Conservation (phyloP, 2,888 invertebrate species). For the Ditula angustiorana region DNA sequence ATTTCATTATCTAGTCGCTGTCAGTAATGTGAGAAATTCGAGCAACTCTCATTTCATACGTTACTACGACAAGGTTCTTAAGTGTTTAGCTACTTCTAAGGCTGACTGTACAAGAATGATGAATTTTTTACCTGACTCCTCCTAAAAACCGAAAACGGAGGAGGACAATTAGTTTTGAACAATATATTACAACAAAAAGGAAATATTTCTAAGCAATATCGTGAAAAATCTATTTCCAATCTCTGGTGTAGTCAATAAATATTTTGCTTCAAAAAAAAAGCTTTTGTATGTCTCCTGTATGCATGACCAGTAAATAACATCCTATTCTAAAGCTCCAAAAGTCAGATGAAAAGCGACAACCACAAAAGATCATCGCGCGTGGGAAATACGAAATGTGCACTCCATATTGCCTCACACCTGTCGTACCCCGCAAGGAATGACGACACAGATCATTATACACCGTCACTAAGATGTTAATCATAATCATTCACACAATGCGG, state of each 20-base stretch:
- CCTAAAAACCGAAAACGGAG: no score
- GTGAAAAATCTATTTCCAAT: no score
- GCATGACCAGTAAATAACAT: conserved; percentile 15
- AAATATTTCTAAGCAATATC: no score
- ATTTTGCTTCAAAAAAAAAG: conserved; percentile 7
- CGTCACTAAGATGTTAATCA: conserved; percentile 73
- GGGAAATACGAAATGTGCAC: conserved; percentile 72
- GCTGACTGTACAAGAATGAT: no score
- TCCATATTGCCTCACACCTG: conserved; percentile 67
- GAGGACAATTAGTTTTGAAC: no score
- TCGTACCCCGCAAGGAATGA: conserved; percentile 47
- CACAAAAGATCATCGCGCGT: conserved; percentile 59
- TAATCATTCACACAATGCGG: conserved; percentile 55
- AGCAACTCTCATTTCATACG: no score
- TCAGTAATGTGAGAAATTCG: no score
- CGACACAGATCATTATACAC: conserved; percentile 63
- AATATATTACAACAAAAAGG: no score
- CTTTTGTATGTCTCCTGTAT: conserved; percentile 7
- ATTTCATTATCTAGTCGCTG: no score
- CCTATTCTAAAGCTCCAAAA: conserved; percentile 46
- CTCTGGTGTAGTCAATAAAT: not conserved
- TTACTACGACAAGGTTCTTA: no score
- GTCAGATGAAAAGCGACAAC: conserved; percentile 51
- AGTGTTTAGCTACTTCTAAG: no score
- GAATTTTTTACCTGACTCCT: no score